Evolutionary conservation across 2,113 vertebrate genomes (phyloP).

Genomic region (Cololabis saira): DNA sequence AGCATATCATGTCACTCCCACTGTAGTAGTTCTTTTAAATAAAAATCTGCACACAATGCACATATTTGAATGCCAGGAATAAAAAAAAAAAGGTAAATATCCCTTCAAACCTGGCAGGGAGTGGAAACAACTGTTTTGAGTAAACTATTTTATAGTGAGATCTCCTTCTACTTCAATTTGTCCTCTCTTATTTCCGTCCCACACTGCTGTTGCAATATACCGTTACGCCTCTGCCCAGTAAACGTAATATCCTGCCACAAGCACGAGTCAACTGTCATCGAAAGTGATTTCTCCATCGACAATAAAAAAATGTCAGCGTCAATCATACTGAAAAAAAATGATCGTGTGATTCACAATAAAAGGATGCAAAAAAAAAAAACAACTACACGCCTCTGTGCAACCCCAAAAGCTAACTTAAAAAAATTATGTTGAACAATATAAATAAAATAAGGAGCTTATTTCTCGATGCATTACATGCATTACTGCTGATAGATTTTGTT

Average conservation of each 20-base stretch:
- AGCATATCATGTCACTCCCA: not conserved
- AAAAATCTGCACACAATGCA: too few relatives aligned
- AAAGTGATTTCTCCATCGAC: slow-evolving; percentile 1
- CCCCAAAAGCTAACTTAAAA: not conserved
- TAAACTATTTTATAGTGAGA: not conserved
- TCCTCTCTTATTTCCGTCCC: not conserved
- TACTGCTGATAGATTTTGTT: too few relatives aligned
- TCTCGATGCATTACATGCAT: too few relatives aligned
- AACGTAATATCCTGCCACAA: not conserved
- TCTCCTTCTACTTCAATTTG: slow-evolving; percentile 1
- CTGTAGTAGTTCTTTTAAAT: too few relatives aligned
- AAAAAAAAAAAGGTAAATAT: not conserved
- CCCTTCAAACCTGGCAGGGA: slow-evolving; percentile 3
- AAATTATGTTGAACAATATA: too few relatives aligned
- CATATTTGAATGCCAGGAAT: too few relatives aligned
- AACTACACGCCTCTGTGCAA: not conserved
- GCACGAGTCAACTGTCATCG: not conserved
- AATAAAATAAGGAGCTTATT: too few relatives aligned
- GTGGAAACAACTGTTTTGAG: slow-evolving; percentile 10
- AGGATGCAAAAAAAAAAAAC: not conserved
- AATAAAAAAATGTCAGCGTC: not conserved
- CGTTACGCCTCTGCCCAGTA: not conserved
- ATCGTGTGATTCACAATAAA: not conserved
- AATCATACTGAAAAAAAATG: not conserved
- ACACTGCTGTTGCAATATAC: not conserved